These are phyloP conservation scores for Metopolophium dirhodum DNA, from an alignment of 1,140 invertebrate genomes.

Conservation along the genomic window DNA sequence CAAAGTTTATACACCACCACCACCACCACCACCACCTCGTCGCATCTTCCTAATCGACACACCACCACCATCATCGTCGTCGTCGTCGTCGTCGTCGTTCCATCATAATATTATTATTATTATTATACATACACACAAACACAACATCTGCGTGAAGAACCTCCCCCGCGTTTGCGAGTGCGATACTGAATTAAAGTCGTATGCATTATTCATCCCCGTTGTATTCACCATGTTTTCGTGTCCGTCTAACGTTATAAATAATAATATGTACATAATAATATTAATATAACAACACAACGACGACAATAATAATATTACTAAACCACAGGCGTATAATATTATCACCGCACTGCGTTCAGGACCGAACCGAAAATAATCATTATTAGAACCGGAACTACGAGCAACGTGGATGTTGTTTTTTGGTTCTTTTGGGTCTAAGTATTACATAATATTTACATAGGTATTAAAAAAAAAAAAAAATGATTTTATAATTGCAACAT, in stretches of 20 bases:
- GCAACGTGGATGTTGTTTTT: not conserved
- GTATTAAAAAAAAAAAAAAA: no score
- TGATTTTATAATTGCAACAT: no score
- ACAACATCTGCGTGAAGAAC: not conserved
- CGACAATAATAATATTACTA: not conserved
- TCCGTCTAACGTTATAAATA: not conserved
- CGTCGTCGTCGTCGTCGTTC: not conserved
- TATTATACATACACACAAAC: not conserved
- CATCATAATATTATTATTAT: not conserved
- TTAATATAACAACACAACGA: not conserved
- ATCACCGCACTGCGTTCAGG: not conserved
- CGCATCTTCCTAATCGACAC: not conserved
- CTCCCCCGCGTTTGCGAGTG: not conserved
- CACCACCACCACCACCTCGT: not conserved
- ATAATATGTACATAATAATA: constrained; percentile 4
- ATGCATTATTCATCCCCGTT: constrained; percentile 39
- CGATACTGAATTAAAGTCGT: not conserved
- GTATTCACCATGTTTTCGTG: constrained; percentile 26
- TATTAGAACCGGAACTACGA: not conserved
- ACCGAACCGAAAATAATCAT: not conserved
- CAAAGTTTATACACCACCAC: not conserved
- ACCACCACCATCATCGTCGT: not conserved
- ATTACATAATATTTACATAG: not conserved
- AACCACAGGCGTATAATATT: not conserved
- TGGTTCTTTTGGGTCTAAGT: not conserved